Percentiles rank a stretch among this genome's conserved stretches.
phyloP scores from a whole-genome alignment of 2,113 vertebrate species.

The Anguilla japonica region DNA sequence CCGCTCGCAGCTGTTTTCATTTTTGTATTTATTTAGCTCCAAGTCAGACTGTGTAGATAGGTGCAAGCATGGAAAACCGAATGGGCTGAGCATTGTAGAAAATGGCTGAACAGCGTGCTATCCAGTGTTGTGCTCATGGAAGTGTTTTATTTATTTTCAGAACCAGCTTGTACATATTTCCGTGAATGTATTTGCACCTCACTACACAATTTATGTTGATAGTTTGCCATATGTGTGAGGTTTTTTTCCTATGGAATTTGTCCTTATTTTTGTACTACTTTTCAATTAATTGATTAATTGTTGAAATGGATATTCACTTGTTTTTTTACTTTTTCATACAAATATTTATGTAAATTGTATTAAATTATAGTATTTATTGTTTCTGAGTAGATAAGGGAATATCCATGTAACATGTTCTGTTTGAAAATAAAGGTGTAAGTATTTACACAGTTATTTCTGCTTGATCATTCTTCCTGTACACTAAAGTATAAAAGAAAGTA shows the following conservation, averaged over 20 bases:
- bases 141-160: background rate
- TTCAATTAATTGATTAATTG: background rate
- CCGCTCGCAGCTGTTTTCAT: background rate
- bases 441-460: background rate
- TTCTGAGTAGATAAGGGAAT: background rate
- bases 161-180: background rate
- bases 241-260: background rate
- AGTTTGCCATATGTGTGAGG: background rate
- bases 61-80: background rate
- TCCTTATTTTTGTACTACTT: background rate
- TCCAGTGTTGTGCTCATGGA: background rate
- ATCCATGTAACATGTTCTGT: no score
- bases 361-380: slow-evolving; percentile 4
- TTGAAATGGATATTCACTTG: background rate
- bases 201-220: background rate
- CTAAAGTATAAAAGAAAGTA: no score
- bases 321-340: background rate
- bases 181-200: background rate
- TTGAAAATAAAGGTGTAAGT: background rate
- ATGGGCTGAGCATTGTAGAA: background rate
- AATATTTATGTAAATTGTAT: background rate
- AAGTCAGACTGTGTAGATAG: background rate
- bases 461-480: background rate
- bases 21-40: background rate
- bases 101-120: no score